phyloP scores from a whole-genome alignment of 2,113 vertebrate species.

The Ptilonorhynchus violaceus region DNA sequence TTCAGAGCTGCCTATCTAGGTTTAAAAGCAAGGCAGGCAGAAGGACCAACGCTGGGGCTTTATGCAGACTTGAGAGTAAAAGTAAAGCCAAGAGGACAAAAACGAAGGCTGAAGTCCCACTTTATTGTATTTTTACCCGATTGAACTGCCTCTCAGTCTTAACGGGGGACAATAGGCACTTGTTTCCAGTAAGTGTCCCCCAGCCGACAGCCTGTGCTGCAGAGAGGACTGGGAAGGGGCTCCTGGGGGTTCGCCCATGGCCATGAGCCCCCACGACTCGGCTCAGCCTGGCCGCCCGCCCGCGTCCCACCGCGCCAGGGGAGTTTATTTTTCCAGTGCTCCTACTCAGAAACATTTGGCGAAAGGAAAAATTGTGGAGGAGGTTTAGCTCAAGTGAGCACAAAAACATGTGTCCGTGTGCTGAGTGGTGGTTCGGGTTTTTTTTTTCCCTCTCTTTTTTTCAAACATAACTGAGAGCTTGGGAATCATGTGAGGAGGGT shows the following conservation, averaged over 20 bases:
- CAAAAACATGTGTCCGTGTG: conserved; percentile 51
- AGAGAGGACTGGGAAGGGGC: not conserved
- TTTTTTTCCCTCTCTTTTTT: not conserved
- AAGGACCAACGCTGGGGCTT: not conserved
- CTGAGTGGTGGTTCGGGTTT: not conserved
- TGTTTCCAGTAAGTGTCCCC: not conserved
- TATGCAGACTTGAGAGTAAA: not conserved
- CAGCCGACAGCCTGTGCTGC: not conserved
- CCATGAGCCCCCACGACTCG: fast-evolving
- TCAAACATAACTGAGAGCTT: not conserved
- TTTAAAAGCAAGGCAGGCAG: not conserved
- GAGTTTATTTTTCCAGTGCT: conserved; percentile 62
- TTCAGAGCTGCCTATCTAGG: not conserved
- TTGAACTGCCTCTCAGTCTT: not conserved
- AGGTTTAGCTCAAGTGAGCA: conserved; percentile 46
- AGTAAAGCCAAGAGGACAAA: not conserved
- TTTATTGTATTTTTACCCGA: conserved; percentile 14
- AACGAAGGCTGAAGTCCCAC: not conserved
- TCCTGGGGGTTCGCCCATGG: fast-evolving
- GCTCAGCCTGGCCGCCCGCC: not conserved
- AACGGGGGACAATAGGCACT: conserved; percentile 1
- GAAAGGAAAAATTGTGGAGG: conserved; percentile 48
- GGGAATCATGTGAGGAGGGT: not conserved
- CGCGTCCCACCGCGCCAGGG: not conserved
- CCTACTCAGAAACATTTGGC: conserved; percentile 66